Percentiles rank a stretch among this genome's conserved stretches.
These are phyloP conservation scores for Mesorhabditis sp. DNA, from an alignment of 2,888 invertebrate species.

Conservation along the genomic window DNA sequence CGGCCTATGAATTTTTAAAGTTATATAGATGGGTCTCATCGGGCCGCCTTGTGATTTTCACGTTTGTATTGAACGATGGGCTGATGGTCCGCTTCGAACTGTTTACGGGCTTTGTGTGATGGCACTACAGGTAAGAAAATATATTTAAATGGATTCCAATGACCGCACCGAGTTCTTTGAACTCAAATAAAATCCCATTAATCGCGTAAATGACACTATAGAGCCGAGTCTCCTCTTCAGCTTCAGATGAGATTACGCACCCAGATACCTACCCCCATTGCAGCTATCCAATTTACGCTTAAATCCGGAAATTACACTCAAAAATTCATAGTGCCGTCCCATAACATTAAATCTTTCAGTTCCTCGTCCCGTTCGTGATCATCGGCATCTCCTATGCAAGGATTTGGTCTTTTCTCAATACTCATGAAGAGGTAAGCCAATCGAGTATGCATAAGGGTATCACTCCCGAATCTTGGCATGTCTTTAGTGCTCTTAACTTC, in stretches of 20 bases:
- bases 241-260: no score
- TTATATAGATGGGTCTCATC: slow-evolving; percentile 41
- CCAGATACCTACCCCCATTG: no score
- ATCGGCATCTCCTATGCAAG: slow-evolving; percentile 90
- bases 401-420: slow-evolving; percentile 68
- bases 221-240: no score
- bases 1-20: not conserved
- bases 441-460: no score
- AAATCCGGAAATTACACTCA: no score
- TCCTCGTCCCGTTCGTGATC: slow-evolving; percentile 85
- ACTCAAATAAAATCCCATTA: no score
- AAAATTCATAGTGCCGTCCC: not conserved
- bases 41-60: slow-evolving; percentile 65
- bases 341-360: slow-evolving; percentile 64
- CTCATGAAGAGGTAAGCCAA: slow-evolving; percentile 11
- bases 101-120: slow-evolving; percentile 82
- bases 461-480: no score
- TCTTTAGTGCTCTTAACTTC: no score
- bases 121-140: slow-evolving; percentile 66
- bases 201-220: no score
- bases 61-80: slow-evolving; percentile 55
- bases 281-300: no score
- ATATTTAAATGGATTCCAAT: no score
- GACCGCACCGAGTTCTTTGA: no score
- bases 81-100: slow-evolving; percentile 60